Percentiles rank a stretch among this genome's conserved stretches.
Conservation (phyloP, 2,888 invertebrate species). For the Balanococcus diminutus region DNA sequence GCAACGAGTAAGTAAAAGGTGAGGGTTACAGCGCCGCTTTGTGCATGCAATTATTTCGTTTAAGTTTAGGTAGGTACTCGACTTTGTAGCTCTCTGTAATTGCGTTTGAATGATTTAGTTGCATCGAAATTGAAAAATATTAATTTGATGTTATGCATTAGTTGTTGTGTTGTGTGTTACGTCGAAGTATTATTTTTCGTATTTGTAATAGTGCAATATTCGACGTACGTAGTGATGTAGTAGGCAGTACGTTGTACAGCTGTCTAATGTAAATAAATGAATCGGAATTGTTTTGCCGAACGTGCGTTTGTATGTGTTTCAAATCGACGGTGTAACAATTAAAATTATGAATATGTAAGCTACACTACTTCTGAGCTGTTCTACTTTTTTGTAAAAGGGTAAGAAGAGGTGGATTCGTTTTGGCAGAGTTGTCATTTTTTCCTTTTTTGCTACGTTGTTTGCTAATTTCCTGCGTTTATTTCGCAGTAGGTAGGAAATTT, state of each 20-base stretch:
- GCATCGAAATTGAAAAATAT: too few relatives aligned
- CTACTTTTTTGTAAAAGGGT: neutral
- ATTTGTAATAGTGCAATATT: neutral
- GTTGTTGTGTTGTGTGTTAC: neutral
- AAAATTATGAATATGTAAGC: constrained; percentile 22
- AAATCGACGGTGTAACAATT: neutral
- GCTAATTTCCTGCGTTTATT: neutral
- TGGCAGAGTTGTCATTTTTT: neutral
- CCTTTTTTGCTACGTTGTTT: neutral
- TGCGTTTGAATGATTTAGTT: too few relatives aligned
- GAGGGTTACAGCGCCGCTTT: neutral
- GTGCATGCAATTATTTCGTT: too few relatives aligned
- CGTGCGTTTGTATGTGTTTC: neutral
- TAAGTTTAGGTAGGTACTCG: too few relatives aligned
- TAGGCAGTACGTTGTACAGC: neutral
- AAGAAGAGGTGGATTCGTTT: neutral
- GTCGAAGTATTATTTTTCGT: neutral
- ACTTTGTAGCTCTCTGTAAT: too few relatives aligned
- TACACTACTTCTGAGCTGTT: neutral
- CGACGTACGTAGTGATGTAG: neutral
- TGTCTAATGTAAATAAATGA: neutral
- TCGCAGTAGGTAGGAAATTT: neutral
- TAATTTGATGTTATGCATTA: too few relatives aligned
- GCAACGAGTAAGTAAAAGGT: neutral
- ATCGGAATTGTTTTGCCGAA: neutral